phyloP scores from a whole-genome alignment of 2,113 vertebrate species.

The Ochotona curzoniae region DNA sequence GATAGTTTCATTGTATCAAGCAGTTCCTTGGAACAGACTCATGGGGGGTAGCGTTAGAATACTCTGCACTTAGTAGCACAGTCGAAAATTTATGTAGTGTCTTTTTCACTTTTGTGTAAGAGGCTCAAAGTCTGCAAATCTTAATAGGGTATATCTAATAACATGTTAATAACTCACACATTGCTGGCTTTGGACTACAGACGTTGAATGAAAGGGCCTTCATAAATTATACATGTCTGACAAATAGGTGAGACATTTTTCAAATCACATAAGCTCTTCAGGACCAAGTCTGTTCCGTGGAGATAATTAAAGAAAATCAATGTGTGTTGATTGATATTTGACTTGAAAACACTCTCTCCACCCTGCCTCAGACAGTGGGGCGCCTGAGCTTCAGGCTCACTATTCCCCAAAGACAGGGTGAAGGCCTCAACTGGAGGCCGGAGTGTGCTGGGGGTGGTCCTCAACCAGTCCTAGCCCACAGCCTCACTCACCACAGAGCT shows the following conservation, averaged over 20 bases:
- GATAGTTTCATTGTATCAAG: constrained; percentile 5
- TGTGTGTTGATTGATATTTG: constrained; percentile 65
- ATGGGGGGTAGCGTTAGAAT: background rate
- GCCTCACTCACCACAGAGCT: background rate
- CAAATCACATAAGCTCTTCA: constrained; percentile 54
- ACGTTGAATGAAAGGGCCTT: constrained; percentile 54
- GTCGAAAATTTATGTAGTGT: constrained; percentile 36
- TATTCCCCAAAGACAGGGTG: background rate
- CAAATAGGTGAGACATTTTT: constrained; percentile 71
- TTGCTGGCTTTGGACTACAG: constrained; percentile 6
- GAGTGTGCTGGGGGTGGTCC: background rate
- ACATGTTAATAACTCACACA: constrained; percentile 58
- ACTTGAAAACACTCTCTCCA: background rate
- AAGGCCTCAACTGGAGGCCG: background rate
- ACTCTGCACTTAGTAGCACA: background rate
- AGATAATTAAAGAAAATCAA: constrained; percentile 72
- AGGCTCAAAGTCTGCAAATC: constrained; percentile 32
- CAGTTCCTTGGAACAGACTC: constrained; percentile 31
- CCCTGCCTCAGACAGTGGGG: background rate
- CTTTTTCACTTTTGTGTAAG: constrained; percentile 14
- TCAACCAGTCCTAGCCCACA: background rate
- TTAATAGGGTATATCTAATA: constrained; percentile 59
- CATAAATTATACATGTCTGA: constrained; percentile 54
- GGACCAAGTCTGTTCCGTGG: constrained; percentile 58
- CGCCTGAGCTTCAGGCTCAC: background rate